Percentiles rank a stretch among this genome's conserved stretches.
Evolutionary conservation across 2,797 vertebrate species (phyloP).

Genomic region (Parambassis ranga): DNA sequence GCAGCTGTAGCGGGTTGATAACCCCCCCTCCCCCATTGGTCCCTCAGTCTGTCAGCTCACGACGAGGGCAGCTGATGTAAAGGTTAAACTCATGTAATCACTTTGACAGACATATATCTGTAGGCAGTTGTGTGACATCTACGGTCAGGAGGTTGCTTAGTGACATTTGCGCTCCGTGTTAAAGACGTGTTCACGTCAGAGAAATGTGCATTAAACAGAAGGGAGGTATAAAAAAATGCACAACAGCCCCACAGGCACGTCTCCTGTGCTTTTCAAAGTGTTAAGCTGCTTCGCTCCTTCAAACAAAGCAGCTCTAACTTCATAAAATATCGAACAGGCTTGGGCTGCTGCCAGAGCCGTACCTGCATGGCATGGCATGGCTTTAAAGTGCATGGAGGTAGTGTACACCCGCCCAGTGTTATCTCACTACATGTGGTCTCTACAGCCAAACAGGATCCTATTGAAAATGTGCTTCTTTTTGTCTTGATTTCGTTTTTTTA

Average conservation of each 20-base stretch:
- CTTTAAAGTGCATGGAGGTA: constrained; percentile 57
- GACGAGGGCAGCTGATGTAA: not conserved
- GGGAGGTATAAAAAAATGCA: not conserved
- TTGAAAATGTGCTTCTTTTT: not conserved
- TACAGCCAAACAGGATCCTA: not conserved
- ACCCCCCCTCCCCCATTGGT: not conserved
- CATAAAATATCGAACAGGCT: constrained; percentile 23
- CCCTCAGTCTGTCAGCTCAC: not conserved
- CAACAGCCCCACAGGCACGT: not conserved
- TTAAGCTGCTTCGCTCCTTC: not conserved
- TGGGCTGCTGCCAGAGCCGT: constrained; percentile 19
- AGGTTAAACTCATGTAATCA: constrained; percentile 12
- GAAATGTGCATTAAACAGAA: not conserved
- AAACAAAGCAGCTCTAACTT: constrained; percentile 3
- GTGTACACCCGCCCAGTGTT: not conserved
- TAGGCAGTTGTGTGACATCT: not conserved
- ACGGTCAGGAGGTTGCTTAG: not conserved
- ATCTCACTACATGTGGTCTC: constrained; percentile 56
- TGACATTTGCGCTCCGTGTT: constrained; percentile 16
- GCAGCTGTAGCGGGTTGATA: not conserved
- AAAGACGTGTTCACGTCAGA: constrained; percentile 6
- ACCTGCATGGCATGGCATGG: constrained; percentile 71
- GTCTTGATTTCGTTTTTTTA: not conserved
- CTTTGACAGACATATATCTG: not conserved
- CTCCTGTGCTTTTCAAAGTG: not conserved